Conservation (phyloP, 2,888 invertebrate species). For the Mesodorylaimus sp. region DNA sequence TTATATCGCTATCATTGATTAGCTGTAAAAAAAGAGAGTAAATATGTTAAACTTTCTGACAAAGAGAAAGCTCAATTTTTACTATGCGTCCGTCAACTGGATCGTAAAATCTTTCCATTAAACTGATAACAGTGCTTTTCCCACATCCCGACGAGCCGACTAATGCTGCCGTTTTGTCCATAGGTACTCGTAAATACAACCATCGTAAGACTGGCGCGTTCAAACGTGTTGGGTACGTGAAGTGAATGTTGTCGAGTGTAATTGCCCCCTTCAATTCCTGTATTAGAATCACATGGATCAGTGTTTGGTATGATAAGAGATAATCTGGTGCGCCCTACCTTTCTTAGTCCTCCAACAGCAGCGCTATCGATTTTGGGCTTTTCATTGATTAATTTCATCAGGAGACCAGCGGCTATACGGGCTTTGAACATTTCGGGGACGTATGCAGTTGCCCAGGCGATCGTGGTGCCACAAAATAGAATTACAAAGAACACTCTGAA, state of each 20-base stretch:
- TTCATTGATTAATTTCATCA: constrained; percentile 30
- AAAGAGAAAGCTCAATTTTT: neutral
- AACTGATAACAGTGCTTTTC: constrained; percentile 32
- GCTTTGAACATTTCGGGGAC: constrained; percentile 36
- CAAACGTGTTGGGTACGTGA: constrained; percentile 61
- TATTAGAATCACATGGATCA: constrained; percentile 14
- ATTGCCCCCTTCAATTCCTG: constrained; percentile 42
- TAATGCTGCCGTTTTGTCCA: constrained; percentile 32
- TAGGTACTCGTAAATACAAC: constrained; percentile 22
- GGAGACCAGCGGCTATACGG: constrained; percentile 30
- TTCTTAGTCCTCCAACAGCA: constrained; percentile 21
- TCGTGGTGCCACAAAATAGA: constrained; percentile 37
- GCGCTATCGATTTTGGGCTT: constrained; percentile 31
- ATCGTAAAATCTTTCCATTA: constrained; percentile 31
- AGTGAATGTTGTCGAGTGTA: constrained; percentile 50
- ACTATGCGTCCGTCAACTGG: constrained; percentile 27
- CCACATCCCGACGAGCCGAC: constrained; percentile 36
- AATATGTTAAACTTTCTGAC: neutral
- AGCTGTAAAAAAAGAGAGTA: constrained; percentile 16
- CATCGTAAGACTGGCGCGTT: constrained; percentile 36
- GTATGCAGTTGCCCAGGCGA: constrained; percentile 33
- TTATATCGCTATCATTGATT: constrained; percentile 30
- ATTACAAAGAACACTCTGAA: constrained; percentile 40
- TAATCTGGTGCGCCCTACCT: no score
- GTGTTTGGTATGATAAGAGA: no score